phyloP scores from a whole-genome alignment of 2,797 vertebrate species.

The Amblyraja radiata region DNA sequence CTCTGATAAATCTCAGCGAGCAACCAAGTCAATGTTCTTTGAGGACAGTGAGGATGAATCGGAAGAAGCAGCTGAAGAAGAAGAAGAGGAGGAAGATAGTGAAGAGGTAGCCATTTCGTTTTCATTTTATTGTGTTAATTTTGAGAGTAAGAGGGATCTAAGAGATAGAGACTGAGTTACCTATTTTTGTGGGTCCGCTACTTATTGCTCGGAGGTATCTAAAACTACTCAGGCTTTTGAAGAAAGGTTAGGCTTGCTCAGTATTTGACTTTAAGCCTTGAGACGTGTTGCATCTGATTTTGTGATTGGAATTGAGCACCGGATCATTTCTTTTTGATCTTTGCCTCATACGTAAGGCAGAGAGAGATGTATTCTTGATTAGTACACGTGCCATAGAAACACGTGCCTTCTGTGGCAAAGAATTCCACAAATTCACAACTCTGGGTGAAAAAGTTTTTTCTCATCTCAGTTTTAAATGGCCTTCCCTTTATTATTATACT shows the following conservation, averaged over 20 bases:
- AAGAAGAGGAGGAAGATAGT: conserved; percentile 62
- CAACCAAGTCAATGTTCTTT: conserved; percentile 91
- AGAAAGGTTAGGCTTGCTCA: background rate
- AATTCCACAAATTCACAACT: no score
- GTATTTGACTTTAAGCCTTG: background rate
- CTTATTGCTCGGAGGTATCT: background rate
- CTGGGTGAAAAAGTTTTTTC: no score
- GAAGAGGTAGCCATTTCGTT: conserved; percentile 48
- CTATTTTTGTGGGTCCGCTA: background rate
- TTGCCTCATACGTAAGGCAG: no score
- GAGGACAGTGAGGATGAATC: conserved; percentile 94
- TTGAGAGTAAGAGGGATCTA: background rate
- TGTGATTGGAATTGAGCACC: background rate
- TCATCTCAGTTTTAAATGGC: no score
- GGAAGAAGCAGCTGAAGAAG: conserved; percentile 76
- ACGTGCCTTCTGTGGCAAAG: no score
- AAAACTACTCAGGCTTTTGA: background rate
- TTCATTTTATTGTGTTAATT: background rate
- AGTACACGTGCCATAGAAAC: no score
- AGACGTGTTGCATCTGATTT: background rate
- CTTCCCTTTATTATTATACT: no score
- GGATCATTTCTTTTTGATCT: no score
- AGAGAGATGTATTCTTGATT: no score
- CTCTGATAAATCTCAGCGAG: conserved; percentile 66
- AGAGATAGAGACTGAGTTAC: background rate